These are phyloP conservation scores for Pachyuromys duprasi DNA, from an alignment of 2,797 vertebrate genomes.

Conservation along the genomic window DNA sequence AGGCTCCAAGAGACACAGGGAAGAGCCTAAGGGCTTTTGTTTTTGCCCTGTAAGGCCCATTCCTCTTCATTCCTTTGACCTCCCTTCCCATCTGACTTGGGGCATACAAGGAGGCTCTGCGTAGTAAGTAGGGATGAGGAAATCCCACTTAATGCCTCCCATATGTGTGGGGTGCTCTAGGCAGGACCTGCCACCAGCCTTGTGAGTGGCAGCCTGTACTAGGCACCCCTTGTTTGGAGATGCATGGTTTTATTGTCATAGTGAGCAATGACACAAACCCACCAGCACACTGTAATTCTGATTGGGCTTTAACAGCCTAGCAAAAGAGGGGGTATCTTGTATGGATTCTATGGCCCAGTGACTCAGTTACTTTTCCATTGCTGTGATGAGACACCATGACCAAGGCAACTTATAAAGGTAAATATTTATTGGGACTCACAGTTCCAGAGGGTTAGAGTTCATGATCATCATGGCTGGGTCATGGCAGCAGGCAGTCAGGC, in stretches of 20 bases:
- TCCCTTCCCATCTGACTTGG: neutral
- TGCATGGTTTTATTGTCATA: slow-evolving; percentile 13
- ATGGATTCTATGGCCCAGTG: neutral
- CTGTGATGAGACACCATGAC: neutral
- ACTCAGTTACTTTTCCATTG: too few species aligned
- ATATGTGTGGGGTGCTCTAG: neutral
- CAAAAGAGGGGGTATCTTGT: neutral
- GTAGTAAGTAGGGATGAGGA: neutral
- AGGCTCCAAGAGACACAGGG: neutral
- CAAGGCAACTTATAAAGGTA: neutral
- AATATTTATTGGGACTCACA: neutral
- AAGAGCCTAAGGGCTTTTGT: neutral
- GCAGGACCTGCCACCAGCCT: neutral
- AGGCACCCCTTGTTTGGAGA: slow-evolving; percentile 38
- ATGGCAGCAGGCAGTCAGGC: neutral
- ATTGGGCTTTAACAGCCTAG: neutral
- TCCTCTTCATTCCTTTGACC: neutral
- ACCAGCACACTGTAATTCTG: neutral
- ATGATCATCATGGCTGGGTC: neutral
- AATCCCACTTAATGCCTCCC: neutral
- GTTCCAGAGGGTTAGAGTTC: neutral
- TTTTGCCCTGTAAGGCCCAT: too few species aligned
- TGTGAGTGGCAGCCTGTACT: neutral
- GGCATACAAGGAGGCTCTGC: neutral
- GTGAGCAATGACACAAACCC: neutral